Evolutionary conservation across 2,113 vertebrate genomes (phyloP).

Genomic region (Fregetta grallaria): DNA sequence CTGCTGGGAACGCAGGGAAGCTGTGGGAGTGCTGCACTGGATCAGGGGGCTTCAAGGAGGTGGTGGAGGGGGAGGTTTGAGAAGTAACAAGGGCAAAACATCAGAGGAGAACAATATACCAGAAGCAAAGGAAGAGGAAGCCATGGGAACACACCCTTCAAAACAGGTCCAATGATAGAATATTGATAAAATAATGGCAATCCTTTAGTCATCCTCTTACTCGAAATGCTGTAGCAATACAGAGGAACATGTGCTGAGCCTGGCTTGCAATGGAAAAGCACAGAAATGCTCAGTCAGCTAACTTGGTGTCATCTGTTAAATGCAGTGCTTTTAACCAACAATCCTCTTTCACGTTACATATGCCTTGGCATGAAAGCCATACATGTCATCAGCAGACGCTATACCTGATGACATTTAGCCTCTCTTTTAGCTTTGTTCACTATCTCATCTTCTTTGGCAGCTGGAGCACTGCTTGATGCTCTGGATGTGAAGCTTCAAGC

Average conservation of each 20-base stretch:
- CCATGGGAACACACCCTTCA: background rate
- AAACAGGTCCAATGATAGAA: background rate
- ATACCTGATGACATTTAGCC: background rate
- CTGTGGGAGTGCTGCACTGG: background rate
- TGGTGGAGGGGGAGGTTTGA: background rate
- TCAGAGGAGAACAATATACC: background rate
- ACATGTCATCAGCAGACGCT: background rate
- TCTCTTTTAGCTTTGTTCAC: background rate
- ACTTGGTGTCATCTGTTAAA: background rate
- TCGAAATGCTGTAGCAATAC: background rate
- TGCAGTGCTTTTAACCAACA: background rate
- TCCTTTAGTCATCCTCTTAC: background rate
- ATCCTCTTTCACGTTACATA: background rate
- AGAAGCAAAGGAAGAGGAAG: background rate
- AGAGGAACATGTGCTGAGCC: background rate
- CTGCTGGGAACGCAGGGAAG: background rate
- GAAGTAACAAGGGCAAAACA: background rate
- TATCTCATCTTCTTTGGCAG: background rate
- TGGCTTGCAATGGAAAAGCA: background rate
- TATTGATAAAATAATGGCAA: background rate
- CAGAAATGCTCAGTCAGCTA: background rate
- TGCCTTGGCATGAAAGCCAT: background rate
- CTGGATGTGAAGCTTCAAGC: background rate
- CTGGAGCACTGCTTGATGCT: background rate
- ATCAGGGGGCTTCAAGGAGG: background rate